These are phyloP conservation scores for Uromys caudimaculatus DNA, from an alignment of 2,797 vertebrate species.

Conservation along the genomic window DNA sequence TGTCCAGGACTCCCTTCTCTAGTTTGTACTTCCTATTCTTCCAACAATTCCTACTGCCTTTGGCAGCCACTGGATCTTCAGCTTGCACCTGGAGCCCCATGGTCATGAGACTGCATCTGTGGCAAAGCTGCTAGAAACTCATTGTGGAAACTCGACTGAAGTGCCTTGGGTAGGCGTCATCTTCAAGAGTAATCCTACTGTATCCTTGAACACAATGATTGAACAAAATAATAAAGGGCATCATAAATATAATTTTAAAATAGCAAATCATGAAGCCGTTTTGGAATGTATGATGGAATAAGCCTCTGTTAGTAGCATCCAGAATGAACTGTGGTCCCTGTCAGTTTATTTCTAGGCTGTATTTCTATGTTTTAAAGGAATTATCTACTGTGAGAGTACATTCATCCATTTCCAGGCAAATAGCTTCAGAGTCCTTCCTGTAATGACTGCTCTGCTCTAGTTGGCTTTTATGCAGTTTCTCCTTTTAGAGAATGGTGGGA, in stretches of 20 bases:
- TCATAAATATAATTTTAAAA: slow-evolving; percentile 15
- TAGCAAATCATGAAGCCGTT: neutral
- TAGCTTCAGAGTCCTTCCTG: neutral
- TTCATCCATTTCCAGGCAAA: neutral
- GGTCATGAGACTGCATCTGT: neutral
- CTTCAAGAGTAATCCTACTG: neutral
- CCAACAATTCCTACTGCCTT: neutral
- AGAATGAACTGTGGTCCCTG: neutral
- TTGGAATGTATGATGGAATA: slow-evolving; percentile 24
- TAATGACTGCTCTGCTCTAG: neutral
- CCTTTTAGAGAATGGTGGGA: slow-evolving; percentile 39
- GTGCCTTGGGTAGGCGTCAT: neutral
- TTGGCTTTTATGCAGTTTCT: neutral
- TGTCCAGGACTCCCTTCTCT: slow-evolving; percentile 10
- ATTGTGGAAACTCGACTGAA: neutral
- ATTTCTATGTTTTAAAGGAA: neutral
- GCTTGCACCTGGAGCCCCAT: neutral
- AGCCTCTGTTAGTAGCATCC: neutral
- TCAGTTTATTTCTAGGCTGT: neutral
- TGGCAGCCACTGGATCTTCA: neutral
- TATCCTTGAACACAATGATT: neutral
- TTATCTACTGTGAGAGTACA: neutral
- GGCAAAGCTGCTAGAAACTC: neutral
- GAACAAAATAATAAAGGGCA: slow-evolving; percentile 19
- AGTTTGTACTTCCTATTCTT: neutral